Evolutionary conservation across 64 coral and sea anemone species (phyloP).

Genomic region (Pocillopora verrucosa): DNA sequence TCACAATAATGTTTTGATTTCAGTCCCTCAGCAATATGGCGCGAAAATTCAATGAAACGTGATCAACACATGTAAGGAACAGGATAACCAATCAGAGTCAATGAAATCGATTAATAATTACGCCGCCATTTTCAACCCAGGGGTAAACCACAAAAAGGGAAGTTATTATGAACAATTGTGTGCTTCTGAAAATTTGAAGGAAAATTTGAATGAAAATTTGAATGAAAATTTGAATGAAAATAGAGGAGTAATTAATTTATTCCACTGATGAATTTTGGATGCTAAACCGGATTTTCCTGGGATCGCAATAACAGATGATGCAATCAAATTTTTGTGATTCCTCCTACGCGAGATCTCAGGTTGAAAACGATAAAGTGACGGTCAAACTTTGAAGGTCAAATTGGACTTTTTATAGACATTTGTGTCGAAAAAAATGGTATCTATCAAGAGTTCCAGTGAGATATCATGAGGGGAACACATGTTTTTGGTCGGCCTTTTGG

Average conservation of each 20-base stretch:
- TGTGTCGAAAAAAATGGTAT: neutral
- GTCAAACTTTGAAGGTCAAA: neutral
- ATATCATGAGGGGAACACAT: constrained; percentile 11
- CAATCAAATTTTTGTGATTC: neutral
- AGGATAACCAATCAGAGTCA: constrained; percentile 18
- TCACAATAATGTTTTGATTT: neutral
- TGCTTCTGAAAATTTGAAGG: neutral
- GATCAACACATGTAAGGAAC: neutral
- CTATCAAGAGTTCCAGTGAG: neutral
- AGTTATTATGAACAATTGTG: neutral
- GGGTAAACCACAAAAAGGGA: too few relatives aligned
- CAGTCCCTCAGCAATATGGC: neutral
- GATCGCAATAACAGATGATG: neutral
- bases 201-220: neutral
- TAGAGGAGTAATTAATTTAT: neutral
- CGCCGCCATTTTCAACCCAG: too few relatives aligned
- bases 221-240: neutral
- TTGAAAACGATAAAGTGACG: too few relatives aligned
- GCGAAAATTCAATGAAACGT: neutral
- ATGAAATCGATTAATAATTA: neutral
- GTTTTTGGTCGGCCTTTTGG: neutral
- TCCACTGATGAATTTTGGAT: neutral
- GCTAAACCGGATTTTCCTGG: neutral
- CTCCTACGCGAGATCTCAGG: neutral
- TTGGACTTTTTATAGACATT: neutral